Evolutionary conservation across 1,140 invertebrate genomes (phyloP).

Genomic region (Drosophila erecta): DNA sequence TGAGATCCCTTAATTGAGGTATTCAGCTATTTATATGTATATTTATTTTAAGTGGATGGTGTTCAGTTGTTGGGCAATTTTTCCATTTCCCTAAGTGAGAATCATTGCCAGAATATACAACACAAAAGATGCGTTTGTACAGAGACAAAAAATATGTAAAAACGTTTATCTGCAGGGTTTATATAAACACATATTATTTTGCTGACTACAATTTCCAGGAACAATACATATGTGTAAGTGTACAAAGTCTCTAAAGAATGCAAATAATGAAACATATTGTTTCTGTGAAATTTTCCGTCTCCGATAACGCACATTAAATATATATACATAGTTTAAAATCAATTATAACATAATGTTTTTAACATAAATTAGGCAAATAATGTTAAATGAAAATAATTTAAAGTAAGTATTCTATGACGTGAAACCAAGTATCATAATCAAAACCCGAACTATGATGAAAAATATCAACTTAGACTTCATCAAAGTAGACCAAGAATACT

Average conservation of each 20-base stretch:
- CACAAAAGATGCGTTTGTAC: conserved; percentile 12
- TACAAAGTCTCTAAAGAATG: no score
- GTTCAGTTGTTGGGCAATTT: conserved; percentile 39
- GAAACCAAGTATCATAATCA: background rate
- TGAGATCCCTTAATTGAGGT: conserved; percentile 39
- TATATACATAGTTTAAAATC: no score
- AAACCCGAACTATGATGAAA: background rate
- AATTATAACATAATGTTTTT: no score
- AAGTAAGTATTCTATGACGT: no score
- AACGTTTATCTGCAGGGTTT: background rate
- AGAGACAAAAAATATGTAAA: background rate
- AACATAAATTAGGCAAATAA: no score
- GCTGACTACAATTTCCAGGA: background rate
- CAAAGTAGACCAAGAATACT: background rate
- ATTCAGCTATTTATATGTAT: conserved; percentile 50
- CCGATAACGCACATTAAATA: no score
- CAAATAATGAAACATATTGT: no score
- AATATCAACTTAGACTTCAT: no score
- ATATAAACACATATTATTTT: no score
- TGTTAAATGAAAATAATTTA: no score
- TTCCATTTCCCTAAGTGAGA: conserved; percentile 23
- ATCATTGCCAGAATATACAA: conserved; percentile 4
- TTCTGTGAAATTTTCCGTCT: no score
- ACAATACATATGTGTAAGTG: background rate
- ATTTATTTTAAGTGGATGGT: conserved; percentile 55